Evolutionary conservation across 1,140 invertebrate species (phyloP), one percentile per base, ranked within the genome.

Genomic region (Arion vulgaris): DNA sequence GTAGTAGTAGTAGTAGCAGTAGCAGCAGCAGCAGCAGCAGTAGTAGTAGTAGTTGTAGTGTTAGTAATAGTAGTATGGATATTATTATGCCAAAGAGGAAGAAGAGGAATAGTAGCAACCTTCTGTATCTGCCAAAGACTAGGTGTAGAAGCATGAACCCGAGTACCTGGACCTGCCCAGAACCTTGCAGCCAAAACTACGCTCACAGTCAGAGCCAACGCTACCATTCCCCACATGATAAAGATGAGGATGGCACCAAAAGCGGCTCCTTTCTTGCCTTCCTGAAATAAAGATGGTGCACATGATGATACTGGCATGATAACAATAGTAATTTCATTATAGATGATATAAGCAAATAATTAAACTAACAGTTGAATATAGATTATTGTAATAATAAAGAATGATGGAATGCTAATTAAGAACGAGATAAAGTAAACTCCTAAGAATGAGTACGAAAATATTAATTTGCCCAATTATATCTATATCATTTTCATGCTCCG

Each of bases 41-140:
- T n/a, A n/a, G n/a, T n/a, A n/a, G n/a, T n/a, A n/a, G n/a, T n/a
- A n/a, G n/a, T n/a, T n/a, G n/a, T n/a, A n/a, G n/a, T n/a, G n/a
- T n/a, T n/a, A n/a, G n/a, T n/a, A n/a, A n/a, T n/a, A n/a, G n/a
- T n/a, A n/a, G n/a, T n/a, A n/a, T n/a, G n/a, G n/a, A n/a, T n/a
- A n/a, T n/a, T n/a, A n/a, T n/a, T n/a, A n/a, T n/a, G n/a, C n/a
- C n/a, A n/a, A 45, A 45, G 41, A 45, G 5, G 41, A 45, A 45
- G 41, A 45, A 45, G 15, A 45, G 15, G 5, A 45, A 45, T 15
- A 45, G 36, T 45, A 51, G n/a, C 32, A 83, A n/a, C 77, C 75
- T 86, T 85, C 74, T 87, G 86, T 26, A 83, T 79, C 77, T 89
- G 88, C 88, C 88, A 89, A 17, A 89, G 83, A 51, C 87, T 88